phyloP scores from a whole-genome alignment of 2,113 vertebrate species.

The Hippocampus guttulatus region DNA sequence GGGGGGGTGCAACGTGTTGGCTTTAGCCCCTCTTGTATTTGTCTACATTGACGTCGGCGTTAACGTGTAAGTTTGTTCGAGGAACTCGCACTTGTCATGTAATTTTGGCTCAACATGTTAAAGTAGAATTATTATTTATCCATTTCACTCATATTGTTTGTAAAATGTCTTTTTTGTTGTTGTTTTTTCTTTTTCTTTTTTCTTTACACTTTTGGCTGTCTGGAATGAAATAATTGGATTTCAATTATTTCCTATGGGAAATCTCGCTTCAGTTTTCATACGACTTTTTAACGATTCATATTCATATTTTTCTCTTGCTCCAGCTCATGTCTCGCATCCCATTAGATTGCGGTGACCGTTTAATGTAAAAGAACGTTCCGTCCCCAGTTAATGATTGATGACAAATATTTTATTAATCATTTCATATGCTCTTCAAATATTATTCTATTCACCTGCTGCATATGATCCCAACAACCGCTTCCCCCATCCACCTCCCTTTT shows the following conservation, averaged over 20 bases:
- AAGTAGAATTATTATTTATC: too few relatives aligned
- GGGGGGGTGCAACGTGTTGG: neutral
- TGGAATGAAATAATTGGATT: too few relatives aligned
- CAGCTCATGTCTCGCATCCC: neutral
- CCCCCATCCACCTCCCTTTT: neutral
- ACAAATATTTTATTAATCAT: slow-evolving; percentile 77
- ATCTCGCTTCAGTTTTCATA: too few relatives aligned
- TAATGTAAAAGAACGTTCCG: slow-evolving; percentile 60
- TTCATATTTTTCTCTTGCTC: neutral
- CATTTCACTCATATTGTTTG: too few relatives aligned
- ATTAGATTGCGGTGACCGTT: neutral
- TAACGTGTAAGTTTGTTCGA: neutral
- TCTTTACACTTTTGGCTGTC: too few relatives aligned
- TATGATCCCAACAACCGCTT: slow-evolving; percentile 57
- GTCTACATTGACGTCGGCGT: neutral
- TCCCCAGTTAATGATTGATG: slow-evolving; percentile 69
- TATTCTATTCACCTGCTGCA: slow-evolving; percentile 75
- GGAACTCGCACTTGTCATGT: neutral
- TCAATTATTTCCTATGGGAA: too few relatives aligned
- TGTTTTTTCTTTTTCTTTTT: too few relatives aligned
- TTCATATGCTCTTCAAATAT: slow-evolving; percentile 78
- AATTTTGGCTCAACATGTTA: neutral
- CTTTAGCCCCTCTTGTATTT: neutral
- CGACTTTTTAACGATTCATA: too few relatives aligned
- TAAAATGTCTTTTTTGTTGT: too few relatives aligned